Evolutionary conservation across 2,888 invertebrate genomes (phyloP).

Genomic region (Apodemia duryi): DNA sequence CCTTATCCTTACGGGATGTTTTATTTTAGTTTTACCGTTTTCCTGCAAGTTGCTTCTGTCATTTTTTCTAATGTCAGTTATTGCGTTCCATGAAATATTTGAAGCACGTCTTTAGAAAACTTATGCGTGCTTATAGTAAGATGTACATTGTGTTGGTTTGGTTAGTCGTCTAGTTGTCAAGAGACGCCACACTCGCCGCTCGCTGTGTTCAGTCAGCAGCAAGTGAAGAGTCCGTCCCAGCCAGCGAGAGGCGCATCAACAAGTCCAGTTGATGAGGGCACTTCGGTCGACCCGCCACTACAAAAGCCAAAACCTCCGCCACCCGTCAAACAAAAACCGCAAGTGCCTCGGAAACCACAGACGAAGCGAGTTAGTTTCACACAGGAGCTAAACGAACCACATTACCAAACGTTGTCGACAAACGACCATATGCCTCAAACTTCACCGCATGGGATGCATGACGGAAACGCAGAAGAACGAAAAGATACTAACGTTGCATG

Average conservation of each 20-base stretch:
- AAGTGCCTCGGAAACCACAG: slow-evolving; percentile 71
- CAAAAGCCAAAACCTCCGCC: slow-evolving; percentile 44
- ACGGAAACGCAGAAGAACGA: slow-evolving; percentile 40
- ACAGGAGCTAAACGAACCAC: slow-evolving; percentile 50
- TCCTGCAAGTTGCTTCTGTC: slow-evolving; percentile 66
- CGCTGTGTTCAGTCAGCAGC: slow-evolving; percentile 58
- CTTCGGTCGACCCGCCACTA: slow-evolving; percentile 39
- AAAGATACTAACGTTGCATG: slow-evolving; percentile 72
- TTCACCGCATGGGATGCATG: slow-evolving; percentile 56
- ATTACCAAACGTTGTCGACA: slow-evolving; percentile 42
- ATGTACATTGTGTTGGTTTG: slow-evolving; percentile 69
- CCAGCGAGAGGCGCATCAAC: slow-evolving; percentile 28
- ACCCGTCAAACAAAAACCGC: slow-evolving; percentile 62
- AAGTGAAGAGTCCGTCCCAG: slow-evolving; percentile 46
- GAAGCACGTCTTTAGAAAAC: slow-evolving; percentile 22
- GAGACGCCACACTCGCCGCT: slow-evolving; percentile 61
- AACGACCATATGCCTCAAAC: slow-evolving; percentile 46
- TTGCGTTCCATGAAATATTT: slow-evolving; percentile 13
- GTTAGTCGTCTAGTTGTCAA: slow-evolving; percentile 68
- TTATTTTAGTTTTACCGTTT: slow-evolving; percentile 44
- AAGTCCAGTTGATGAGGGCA: slow-evolving; percentile 40
- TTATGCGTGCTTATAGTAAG: slow-evolving; percentile 43
- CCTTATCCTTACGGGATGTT: slow-evolving; percentile 37
- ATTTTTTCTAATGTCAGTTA: slow-evolving; percentile 25
- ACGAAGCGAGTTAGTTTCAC: slow-evolving; percentile 76